phyloP scores from a whole-genome alignment of 2,888 invertebrate species.

The Dicycla oo region DNA sequence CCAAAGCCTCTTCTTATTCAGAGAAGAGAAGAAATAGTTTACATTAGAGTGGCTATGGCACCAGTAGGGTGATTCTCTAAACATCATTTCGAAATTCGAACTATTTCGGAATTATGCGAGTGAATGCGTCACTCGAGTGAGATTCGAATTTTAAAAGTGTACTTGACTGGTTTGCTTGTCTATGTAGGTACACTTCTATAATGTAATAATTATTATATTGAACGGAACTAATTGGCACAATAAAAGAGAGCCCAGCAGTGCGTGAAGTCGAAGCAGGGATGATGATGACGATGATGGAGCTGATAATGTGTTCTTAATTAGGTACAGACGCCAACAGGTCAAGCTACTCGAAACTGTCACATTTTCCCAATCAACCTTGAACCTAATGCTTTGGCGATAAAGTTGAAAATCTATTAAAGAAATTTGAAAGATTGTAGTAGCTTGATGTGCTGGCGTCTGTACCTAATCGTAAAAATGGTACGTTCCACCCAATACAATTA shows the following conservation, averaged over 20 bases:
- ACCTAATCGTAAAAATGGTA: neutral
- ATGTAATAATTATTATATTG: neutral
- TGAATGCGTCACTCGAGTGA: too few relatives aligned
- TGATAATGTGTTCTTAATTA: neutral
- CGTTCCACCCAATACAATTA: neutral
- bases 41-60: neutral
- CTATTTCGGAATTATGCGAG: slow-evolving; percentile 13
- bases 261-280: neutral
- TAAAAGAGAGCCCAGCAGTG: neutral
- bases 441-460: too few relatives aligned
- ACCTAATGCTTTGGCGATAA: too few relatives aligned
- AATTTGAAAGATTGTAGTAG: too few relatives aligned
- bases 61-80: neutral
- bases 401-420: too few relatives aligned
- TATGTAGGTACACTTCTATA: neutral
- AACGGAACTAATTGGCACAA: neutral
- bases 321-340: too few relatives aligned
- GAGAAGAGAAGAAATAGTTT: neutral
- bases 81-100: neutral
- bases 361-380: too few relatives aligned
- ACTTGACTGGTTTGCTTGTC: neutral
- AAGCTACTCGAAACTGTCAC: too few relatives aligned
- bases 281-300: neutral
- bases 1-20: neutral
- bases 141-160: neutral